Conservation (phyloP, 2,888 invertebrate species). For the Buathra laborator region DNA sequence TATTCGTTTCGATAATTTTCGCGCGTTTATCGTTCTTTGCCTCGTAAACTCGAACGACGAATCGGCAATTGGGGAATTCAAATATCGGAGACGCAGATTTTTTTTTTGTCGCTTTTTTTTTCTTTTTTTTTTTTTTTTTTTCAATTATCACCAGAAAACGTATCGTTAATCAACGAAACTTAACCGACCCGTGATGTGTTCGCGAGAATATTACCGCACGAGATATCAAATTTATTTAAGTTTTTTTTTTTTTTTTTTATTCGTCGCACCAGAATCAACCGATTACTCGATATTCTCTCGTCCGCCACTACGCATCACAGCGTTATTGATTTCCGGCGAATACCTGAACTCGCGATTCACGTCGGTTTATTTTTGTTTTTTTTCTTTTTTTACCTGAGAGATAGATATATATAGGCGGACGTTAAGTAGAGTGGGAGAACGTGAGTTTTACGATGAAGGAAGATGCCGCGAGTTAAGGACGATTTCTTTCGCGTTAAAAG, state of each 20-base stretch:
- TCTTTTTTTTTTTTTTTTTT: conserved; percentile 23
- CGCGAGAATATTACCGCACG: conserved; percentile 8
- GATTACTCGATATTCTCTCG: neutral
- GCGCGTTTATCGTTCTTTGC: conserved; percentile 20
- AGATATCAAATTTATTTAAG: conserved; percentile 12
- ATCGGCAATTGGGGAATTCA: conserved; percentile 42
- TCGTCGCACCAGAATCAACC: neutral
- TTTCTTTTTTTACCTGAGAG: conserved; percentile 47
- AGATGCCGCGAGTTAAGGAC: neutral
- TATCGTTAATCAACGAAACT: conserved; percentile 32
- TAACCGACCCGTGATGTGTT: conserved; percentile 2
- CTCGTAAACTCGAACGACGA: conserved; percentile 53
- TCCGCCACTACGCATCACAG: neutral
- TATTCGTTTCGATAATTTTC: neutral
- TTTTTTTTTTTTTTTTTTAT: neutral
- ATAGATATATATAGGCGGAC: conserved; percentile 15
- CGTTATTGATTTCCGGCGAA: conserved; percentile 30
- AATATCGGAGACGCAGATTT: conserved; percentile 59
- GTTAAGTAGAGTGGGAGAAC: conserved; percentile 25
- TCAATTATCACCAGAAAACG: conserved; percentile 43
- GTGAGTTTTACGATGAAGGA: conserved; percentile 10
- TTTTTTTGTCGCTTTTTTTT: conserved; percentile 11
- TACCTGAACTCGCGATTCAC: conserved; percentile 52
- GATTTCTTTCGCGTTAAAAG: neutral
- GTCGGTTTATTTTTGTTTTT: conserved; percentile 4